Conservation (phyloP, 2,113 vertebrate genomes). For the Pantherophis guttatus region DNA sequence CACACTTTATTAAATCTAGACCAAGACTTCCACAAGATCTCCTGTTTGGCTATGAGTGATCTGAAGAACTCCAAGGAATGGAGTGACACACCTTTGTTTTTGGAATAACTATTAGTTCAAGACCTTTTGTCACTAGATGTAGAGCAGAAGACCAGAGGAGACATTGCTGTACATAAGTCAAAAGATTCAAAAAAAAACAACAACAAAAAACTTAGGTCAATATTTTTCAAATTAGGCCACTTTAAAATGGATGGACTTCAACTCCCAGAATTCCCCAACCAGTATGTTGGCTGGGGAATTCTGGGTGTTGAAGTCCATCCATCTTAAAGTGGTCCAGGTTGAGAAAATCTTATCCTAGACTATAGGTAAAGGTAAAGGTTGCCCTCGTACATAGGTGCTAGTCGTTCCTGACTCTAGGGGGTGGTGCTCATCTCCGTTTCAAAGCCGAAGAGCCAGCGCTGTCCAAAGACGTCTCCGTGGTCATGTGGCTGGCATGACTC, state of each 20-base stretch:
- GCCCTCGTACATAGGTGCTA: no score
- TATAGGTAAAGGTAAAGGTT: background rate
- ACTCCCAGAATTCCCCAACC: no score
- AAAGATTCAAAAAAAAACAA: background rate
- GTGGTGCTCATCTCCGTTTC: no score
- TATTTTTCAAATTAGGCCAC: no score
- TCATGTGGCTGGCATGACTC: no score
- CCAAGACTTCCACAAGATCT: background rate
- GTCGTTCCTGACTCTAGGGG: no score
- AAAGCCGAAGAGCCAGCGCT: no score
- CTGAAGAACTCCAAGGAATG: background rate
- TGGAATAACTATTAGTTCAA: background rate
- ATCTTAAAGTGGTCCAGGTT: background rate
- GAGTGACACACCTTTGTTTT: background rate
- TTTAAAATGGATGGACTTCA: no score
- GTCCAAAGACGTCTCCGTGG: no score
- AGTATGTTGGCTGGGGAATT: background rate
- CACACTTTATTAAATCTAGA: no score
- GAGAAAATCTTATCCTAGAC: background rate
- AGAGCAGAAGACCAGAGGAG: background rate
- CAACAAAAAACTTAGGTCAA: no score
- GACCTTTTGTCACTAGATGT: background rate
- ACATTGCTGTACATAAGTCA: background rate
- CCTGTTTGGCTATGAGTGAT: background rate
- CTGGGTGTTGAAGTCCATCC: background rate